A percentile compares a stretch with the other conserved stretches of the same genome.
These are phyloP conservation scores for Ranitomeya variabilis DNA, from an alignment of 2,113 vertebrate genomes.

Conservation along the genomic window DNA sequence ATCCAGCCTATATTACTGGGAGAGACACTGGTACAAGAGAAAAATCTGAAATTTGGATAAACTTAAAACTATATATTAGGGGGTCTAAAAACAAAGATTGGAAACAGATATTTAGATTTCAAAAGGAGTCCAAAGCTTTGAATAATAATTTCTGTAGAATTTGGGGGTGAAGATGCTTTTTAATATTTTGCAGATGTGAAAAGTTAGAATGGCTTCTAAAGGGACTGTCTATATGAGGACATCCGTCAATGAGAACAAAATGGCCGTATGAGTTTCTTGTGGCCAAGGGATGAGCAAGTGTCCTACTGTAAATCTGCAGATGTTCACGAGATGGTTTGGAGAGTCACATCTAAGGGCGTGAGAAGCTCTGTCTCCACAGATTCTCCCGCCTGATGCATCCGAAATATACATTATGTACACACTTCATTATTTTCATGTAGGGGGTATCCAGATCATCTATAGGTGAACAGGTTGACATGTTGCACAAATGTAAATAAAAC, in stretches of 20 bases:
- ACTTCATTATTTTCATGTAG: too few species aligned
- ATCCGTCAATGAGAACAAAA: neutral
- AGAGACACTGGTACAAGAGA: too few species aligned
- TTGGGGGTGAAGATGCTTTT: neutral
- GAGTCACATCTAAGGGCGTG: neutral
- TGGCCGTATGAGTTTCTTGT: neutral
- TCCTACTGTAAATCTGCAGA: slow-evolving; percentile 14
- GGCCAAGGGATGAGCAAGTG: neutral
- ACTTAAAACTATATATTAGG: too few species aligned
- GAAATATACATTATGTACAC: neutral
- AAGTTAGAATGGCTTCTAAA: neutral
- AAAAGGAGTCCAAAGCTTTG: too few species aligned
- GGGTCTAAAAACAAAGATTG: too few species aligned
- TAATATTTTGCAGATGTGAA: neutral
- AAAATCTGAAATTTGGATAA: too few species aligned
- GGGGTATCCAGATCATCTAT: too few species aligned
- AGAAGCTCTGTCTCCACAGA: neutral
- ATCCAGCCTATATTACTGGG: too few species aligned
- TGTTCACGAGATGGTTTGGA: neutral
- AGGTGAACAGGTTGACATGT: neutral
- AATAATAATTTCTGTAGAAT: neutral
- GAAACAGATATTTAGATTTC: too few species aligned
- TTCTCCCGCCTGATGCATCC: neutral
- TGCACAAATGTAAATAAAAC: neutral
- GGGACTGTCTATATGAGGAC: neutral